These are phyloP conservation scores for Haliclona indistincta DNA, from an alignment of 37 sponge, comb jelly and placozoan species.

Conservation along the genomic window DNA sequence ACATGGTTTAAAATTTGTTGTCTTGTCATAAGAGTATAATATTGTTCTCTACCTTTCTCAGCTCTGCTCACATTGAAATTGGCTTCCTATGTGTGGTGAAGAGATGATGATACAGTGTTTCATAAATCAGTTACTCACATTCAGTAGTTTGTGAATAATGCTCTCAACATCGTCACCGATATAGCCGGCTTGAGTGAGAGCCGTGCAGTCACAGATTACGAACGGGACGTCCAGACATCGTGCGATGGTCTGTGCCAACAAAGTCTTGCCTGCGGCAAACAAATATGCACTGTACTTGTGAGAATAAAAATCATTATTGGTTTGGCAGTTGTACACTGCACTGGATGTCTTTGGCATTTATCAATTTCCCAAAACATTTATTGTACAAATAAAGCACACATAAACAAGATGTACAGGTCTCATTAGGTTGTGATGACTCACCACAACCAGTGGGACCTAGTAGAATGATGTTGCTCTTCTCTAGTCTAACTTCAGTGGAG, in stretches of 20 bases:
- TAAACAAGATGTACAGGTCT: neutral
- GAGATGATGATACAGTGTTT: neutral
- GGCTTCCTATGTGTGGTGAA: constrained; percentile 60
- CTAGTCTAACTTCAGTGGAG: constrained; percentile 37
- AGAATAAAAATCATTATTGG: no score
- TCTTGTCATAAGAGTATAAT: neutral
- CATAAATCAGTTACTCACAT: constrained; percentile 30
- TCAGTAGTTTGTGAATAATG: constrained; percentile 69
- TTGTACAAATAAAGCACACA: constrained; percentile 1
- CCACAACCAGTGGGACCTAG: constrained; percentile 99
- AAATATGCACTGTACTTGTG: no score
- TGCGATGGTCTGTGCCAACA: constrained; percentile 89
- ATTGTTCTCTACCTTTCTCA: constrained; percentile 57
- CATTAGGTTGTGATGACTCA: constrained; percentile 9
- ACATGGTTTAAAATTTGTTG: neutral
- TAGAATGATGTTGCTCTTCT: constrained; percentile 97
- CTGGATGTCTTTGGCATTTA: neutral
- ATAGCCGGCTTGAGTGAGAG: constrained; percentile 99
- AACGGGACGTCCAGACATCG: constrained; percentile 93
- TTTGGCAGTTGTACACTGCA: no score
- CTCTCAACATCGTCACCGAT: constrained; percentile 97
- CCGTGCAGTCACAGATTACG: constrained; percentile 99
- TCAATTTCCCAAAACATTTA: neutral
- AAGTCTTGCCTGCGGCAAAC: constrained; percentile 87
- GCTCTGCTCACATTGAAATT: constrained; percentile 74